Conservation (phyloP, 2,113 vertebrate species). For the Gavia stellata region DNA sequence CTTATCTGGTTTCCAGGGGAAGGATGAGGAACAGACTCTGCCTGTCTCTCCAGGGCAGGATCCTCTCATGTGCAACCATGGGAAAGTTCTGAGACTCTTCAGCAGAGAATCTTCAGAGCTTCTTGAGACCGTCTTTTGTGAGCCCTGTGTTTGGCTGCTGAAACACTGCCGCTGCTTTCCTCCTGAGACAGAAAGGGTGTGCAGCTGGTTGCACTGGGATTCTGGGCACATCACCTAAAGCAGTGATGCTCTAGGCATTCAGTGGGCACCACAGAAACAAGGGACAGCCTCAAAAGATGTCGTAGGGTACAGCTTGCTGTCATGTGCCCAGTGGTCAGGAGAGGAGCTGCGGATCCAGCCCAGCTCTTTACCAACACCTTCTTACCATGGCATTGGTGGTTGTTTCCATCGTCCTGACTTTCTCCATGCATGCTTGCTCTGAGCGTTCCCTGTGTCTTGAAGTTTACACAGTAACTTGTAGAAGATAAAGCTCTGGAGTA, state of each 20-base stretch:
- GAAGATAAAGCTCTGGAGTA: neutral
- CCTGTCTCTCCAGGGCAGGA: neutral
- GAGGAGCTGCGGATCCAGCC: neutral
- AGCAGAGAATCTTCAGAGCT: neutral
- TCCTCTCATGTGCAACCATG: neutral
- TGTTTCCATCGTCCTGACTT: neutral
- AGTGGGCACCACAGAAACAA: neutral
- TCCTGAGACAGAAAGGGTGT: neutral
- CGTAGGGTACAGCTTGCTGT: neutral
- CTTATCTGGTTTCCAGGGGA: neutral
- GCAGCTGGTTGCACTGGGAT: neutral
- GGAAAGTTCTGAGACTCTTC: neutral
- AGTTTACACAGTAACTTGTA: neutral
- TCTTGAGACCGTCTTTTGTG: neutral
- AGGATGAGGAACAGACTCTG: neutral
- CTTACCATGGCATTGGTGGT: neutral
- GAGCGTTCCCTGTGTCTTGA: neutral
- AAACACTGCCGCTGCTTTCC: neutral
- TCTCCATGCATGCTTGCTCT: neutral
- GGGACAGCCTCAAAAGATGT: neutral
- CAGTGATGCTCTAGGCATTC: neutral
- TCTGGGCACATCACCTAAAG: neutral
- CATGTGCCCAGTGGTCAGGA: neutral
- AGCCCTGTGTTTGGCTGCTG: neutral
- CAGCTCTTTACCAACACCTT: neutral